Conservation (phyloP, 92 coral and sea anemone genomes). For the Bergia sp. region DNA sequence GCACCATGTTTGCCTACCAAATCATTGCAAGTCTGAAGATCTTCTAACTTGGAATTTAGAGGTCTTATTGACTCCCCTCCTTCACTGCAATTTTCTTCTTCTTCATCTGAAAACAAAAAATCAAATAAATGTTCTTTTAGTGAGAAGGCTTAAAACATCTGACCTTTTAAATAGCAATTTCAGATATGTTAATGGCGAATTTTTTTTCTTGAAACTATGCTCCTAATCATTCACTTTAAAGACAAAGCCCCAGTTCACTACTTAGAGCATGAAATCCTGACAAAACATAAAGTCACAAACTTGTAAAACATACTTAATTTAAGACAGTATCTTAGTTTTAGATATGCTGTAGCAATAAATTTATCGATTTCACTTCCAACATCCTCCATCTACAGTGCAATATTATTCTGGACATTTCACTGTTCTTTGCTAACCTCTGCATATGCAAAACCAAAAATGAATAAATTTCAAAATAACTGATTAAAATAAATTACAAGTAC, state of each 20-base stretch:
- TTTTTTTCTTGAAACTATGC: no score
- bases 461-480: neutral
- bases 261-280: neutral
- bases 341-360: neutral
- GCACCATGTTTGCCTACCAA: conserved; percentile 98
- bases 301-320: neutral
- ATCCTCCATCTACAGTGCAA: conserved; percentile 2
- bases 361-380: neutral
- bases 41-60: conserved; percentile 86
- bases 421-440: neutral
- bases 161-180: neutral
- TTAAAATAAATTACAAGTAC: no score
- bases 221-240: no score
- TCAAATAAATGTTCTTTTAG: neutral
- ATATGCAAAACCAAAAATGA: neutral
- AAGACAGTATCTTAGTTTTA: neutral
- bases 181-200: neutral
- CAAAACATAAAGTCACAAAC: neutral
- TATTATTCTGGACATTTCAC: neutral
- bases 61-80: conserved; percentile 88
- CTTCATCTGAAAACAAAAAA: conserved; percentile 76
- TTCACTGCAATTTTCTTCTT: conserved; percentile 79
- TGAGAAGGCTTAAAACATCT: neutral
- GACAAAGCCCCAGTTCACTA: no score
- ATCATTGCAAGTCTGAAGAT: conserved; percentile 98